Conservation (phyloP, 2,797 vertebrate genomes). For the Caiman crocodilus region DNA sequence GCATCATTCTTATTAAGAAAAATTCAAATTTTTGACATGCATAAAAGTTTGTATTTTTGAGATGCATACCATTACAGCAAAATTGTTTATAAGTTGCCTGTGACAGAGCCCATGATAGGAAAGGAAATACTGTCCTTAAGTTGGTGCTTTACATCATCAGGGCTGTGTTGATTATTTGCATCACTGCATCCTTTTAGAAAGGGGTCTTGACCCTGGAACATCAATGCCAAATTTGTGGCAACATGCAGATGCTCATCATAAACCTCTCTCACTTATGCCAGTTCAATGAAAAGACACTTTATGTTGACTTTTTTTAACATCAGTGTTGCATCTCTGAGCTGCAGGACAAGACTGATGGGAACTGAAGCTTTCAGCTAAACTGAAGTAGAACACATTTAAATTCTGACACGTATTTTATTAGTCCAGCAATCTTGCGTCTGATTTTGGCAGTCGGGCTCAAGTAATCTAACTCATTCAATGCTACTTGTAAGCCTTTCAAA, state of each 20-base stretch:
- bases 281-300: neutral
- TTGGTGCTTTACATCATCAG: neutral
- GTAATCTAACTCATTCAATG: neutral
- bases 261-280: neutral
- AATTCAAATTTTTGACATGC: neutral
- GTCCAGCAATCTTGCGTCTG: neutral
- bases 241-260: neutral
- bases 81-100: neutral
- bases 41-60: no score
- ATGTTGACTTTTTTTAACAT: neutral
- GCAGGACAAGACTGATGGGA: neutral
- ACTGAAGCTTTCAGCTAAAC: neutral
- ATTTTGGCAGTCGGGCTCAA: neutral
- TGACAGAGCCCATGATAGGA: neutral
- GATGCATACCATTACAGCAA: neutral
- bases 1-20: neutral
- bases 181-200: neutral
- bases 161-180: neutral
- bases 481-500: neutral
- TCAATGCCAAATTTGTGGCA: neutral
- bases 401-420: neutral
- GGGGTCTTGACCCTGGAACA: neutral
- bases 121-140: neutral
- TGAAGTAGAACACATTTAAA: neutral
- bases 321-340: neutral